Base-by-base conservation (phyloP, 1,140 invertebrate species). In the Aporrectodea caliginosa region DNA sequence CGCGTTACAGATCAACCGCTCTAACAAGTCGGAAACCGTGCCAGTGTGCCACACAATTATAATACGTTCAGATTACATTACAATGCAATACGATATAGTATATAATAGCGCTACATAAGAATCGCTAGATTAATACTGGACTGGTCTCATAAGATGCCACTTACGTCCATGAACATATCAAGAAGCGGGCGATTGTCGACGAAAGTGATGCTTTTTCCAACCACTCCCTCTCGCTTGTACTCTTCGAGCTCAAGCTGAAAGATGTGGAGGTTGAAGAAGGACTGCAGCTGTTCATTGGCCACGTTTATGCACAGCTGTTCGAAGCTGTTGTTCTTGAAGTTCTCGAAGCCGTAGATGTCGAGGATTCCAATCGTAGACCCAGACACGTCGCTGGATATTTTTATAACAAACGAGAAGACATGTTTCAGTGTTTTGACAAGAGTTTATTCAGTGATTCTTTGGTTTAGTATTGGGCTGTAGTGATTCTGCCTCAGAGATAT, bases 251-350 rank as follows among this genome's bases (percentile, higher is more conserved):
- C 82, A 79, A 97, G 58, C 33, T 78, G 70, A 88, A 97, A 97
- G 74, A 97, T 95, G 87, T 97, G 95, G 87, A 96, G 94, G 90
- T 97, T 97, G 88, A 97, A 97, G 87, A 96, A 97, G 87, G 94
- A 93, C 88, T 93, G 93, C n/a, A 93, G 88, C 85, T 94, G 93
- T 87, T 93, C 92, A 86, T 94, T 93, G 79, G 96, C 96, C 88
- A 95, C 98, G 89, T 98, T 98, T 78, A 97, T 98, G 90, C 95
- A 97, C 86, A 97, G 94, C 87, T 94, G 88, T 86, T 95, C 94
- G 88, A 95, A 95, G 76, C 88, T 92, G 85, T 92, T 92, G 82
- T 89, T 88, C 69, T 90, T 86, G 83, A 92, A 92, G 75, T 92
- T 92, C 86, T 92, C 92, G 85, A 92, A 92, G 1, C 92, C 92